Evolutionary conservation across 2,113 vertebrate genomes (phyloP).

Genomic region (Cervus canadensis): DNA sequence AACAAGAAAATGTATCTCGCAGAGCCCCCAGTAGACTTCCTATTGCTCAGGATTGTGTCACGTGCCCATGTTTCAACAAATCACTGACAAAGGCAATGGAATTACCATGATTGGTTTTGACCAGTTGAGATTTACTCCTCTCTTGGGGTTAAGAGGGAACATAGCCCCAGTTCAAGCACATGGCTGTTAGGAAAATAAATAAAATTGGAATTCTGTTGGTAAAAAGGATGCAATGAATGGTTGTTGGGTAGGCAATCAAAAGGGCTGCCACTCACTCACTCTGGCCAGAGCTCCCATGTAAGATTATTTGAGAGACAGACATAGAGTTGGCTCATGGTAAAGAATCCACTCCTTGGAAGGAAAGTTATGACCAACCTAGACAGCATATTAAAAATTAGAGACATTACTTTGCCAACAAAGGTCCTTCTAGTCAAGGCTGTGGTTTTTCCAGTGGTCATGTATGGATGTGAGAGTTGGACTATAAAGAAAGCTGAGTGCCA

Average conservation of each 20-base stretch:
- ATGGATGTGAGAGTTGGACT: too few relatives aligned
- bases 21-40: background rate
- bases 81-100: background rate
- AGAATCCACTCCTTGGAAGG: background rate
- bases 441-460: too few relatives aligned
- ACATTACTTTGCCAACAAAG: too few relatives aligned
- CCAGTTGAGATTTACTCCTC: background rate
- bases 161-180: background rate
- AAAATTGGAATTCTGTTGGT: background rate
- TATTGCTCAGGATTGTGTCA: background rate
- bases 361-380: too few relatives aligned
- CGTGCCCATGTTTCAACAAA: background rate
- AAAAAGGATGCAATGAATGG: background rate
- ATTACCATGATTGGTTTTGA: background rate
- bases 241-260: background rate
- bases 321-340: background rate
- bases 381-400: too few relatives aligned
- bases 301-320: background rate
- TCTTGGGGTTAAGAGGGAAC: background rate
- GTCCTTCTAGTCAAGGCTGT: too few relatives aligned
- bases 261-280: background rate
- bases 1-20: background rate
- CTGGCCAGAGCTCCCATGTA: background rate
- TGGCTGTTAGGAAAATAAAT: background rate
- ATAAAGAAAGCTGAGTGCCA: too few relatives aligned